Evolutionary conservation across 2,888 invertebrate genomes (phyloP).

Genomic region (Salpingus planirostris): DNA sequence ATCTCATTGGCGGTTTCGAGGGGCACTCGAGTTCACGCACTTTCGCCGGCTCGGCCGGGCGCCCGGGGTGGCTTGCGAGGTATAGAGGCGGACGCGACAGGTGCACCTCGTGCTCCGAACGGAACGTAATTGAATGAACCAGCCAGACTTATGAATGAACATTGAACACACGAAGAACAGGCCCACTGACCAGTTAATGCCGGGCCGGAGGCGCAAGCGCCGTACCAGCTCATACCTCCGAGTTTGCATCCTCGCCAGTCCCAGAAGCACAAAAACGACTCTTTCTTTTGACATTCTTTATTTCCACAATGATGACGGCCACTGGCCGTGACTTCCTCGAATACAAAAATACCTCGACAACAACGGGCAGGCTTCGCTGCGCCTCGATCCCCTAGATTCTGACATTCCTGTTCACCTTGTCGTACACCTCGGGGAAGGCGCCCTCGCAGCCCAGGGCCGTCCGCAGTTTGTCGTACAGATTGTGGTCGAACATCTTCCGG

Average conservation of each 20-base stretch:
- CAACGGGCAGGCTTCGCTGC: slow-evolving; percentile 2
- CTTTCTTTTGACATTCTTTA: slow-evolving; percentile 7
- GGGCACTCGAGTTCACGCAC: slow-evolving; percentile 2
- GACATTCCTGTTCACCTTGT: slow-evolving; percentile 56
- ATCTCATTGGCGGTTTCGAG: too few species aligned
- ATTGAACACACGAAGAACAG: slow-evolving; percentile 10
- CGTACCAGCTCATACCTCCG: too few species aligned
- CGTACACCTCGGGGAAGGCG: slow-evolving; percentile 75
- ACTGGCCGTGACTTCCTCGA: slow-evolving; percentile 8
- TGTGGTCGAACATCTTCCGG: slow-evolving; percentile 70
- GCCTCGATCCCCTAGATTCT: slow-evolving; percentile 36
- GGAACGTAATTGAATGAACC: slow-evolving; percentile 25
- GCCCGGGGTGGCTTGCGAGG: slow-evolving; percentile 8
- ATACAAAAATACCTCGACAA: slow-evolving; percentile 1
- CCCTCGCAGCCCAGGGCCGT: slow-evolving; percentile 50
- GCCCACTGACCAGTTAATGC: slow-evolving; percentile 11
- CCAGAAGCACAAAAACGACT: slow-evolving; percentile 5
- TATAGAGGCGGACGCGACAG: slow-evolving; percentile 11
- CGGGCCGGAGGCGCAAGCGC: slow-evolving; percentile 17
- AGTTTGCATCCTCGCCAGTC: too few species aligned
- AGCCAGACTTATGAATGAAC: slow-evolving; percentile 28
- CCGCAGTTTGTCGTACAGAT: slow-evolving; percentile 60
- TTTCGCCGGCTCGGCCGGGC: slow-evolving; percentile 5
- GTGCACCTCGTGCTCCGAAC: slow-evolving; percentile 19
- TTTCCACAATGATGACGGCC: slow-evolving; percentile 4